Conservation (phyloP, 2,888 invertebrate species). For the Tetranychus piercei region DNA sequence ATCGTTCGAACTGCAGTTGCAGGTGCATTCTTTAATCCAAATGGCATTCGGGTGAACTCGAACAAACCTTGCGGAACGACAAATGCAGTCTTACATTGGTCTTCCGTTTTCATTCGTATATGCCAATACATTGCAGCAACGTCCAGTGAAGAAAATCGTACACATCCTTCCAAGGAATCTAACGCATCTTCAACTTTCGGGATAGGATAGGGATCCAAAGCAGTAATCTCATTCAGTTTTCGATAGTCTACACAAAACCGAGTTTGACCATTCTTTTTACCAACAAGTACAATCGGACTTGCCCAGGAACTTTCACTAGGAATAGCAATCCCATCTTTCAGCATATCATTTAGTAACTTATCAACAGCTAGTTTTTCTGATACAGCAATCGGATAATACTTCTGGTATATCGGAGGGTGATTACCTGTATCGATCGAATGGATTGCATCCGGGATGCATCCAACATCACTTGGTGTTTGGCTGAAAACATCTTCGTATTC, state of each 20-base stretch:
- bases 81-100: background rate
- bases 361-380: background rate
- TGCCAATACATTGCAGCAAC: background rate
- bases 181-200: background rate
- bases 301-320: too few species aligned
- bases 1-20: background rate
- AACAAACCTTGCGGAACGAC: background rate
- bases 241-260: background rate
- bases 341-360: background rate
- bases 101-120: background rate
- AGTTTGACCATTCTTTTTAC: too few species aligned
- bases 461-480: background rate
- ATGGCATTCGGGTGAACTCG: background rate
- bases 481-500: slow-evolving; percentile 6
- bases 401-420: background rate
- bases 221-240: background rate
- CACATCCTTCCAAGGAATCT: background rate
- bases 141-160: background rate
- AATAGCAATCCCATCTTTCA: background rate
- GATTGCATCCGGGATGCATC: background rate
- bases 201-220: background rate
- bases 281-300: too few species aligned
- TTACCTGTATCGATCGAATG: background rate
- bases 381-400: background rate
- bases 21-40: background rate